Conservation (phyloP, 2,888 invertebrate genomes). For the Phyto melanocephala region DNA sequence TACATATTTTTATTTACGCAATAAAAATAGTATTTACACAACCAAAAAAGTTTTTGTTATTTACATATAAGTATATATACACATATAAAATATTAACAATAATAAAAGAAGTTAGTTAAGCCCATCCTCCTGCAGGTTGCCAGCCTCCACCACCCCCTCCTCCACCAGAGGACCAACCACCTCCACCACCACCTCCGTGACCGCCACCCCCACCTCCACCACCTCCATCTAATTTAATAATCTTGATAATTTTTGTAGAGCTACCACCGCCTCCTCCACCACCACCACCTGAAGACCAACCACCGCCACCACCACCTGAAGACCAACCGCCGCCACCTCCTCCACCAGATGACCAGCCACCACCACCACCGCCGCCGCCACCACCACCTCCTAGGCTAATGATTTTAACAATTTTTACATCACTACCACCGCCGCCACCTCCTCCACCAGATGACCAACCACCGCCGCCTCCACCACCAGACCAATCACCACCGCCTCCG, state of each 20-base stretch:
- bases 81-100: conserved; percentile 32
- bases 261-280: conserved; percentile 62
- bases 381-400: conserved; percentile 68
- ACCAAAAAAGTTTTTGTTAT: conserved; percentile 14
- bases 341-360: conserved; percentile 65
- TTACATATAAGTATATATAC: background rate
- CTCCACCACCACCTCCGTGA: conserved; percentile 65
- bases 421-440: conserved; percentile 62
- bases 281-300: conserved; percentile 56
- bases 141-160: conserved; percentile 68
- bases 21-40: conserved; percentile 6
- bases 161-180: conserved; percentile 66
- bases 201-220: conserved; percentile 68
- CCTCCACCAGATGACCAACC: conserved; percentile 62
- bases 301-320: conserved; percentile 56
- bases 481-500: conserved; percentile 61
- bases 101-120: conserved; percentile 64
- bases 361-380: conserved; percentile 66
- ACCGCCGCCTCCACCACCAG: conserved; percentile 66
- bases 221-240: conserved; percentile 67
- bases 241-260: conserved; percentile 67
- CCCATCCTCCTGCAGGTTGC: conserved; percentile 71
- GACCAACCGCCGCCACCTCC: conserved; percentile 67
- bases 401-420: conserved; percentile 67
- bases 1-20: conserved; percentile 11